Conservation (phyloP, 2,888 invertebrate species). For the Atrina japonica region DNA sequence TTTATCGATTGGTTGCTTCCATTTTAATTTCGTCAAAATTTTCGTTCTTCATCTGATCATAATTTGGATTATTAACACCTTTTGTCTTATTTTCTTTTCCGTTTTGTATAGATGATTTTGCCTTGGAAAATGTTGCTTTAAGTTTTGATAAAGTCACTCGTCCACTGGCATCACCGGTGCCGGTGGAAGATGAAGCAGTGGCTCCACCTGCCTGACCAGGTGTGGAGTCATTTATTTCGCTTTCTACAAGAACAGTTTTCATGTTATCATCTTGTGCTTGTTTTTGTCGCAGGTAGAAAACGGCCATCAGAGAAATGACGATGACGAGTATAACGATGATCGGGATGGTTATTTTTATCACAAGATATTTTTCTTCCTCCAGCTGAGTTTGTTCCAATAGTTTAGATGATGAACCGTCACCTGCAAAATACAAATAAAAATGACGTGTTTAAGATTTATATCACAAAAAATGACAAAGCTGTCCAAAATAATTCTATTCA, state of each 20-base stretch:
- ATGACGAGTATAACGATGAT: conserved; percentile 56
- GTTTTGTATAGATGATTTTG: conserved; percentile 48
- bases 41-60: conserved; percentile 45
- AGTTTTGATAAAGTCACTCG: conserved; percentile 60
- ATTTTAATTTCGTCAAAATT: conserved; percentile 4
- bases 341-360: conserved; percentile 59
- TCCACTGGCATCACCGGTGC: conserved; percentile 33
- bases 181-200: conserved; percentile 19
- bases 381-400: not conserved
- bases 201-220: conserved; percentile 26
- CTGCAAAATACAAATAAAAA: too few species aligned
- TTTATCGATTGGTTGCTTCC: not conserved
- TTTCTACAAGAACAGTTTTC: conserved; percentile 61
- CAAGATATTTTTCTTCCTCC: conserved; percentile 29
- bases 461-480: too few species aligned
- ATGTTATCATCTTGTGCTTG: conserved; percentile 48
- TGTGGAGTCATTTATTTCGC: conserved; percentile 60
- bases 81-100: conserved; percentile 31
- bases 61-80: conserved; percentile 59
- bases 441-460: too few species aligned
- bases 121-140: conserved; percentile 62
- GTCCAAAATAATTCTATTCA: too few species aligned
- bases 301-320: conserved; percentile 51
- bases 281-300: conserved; percentile 51
- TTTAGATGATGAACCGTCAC: too few species aligned